phyloP scores from a whole-genome alignment of 2,888 invertebrate genomes.

The Platycheirus albimanus region DNA sequence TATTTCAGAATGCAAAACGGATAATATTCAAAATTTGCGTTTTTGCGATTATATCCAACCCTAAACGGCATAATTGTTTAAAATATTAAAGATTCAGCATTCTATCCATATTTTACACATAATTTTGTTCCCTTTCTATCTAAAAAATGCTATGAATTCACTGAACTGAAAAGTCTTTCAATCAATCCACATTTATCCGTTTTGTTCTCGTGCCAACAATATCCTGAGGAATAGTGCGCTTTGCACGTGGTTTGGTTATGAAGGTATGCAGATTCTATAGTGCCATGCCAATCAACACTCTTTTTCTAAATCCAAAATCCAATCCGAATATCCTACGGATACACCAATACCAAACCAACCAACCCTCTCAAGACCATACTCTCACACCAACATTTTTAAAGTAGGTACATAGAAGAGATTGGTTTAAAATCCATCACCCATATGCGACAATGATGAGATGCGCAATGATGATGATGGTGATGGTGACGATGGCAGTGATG shows the following conservation, averaged over 20 bases:
- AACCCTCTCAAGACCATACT: neutral
- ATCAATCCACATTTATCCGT: neutral
- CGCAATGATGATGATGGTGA: constrained; percentile 1
- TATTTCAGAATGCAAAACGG: too few relatives aligned
- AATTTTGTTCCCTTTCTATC: too few relatives aligned
- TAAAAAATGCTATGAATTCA: constrained; percentile 38
- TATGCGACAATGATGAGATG: constrained; percentile 60
- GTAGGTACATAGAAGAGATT: constrained; percentile 44
- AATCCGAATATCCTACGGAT: too few relatives aligned
- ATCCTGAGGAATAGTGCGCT: constrained; percentile 28
- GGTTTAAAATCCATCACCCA: constrained; percentile 64
- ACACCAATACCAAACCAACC: neutral
- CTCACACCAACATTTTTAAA: constrained; percentile 18
- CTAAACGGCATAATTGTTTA: too few relatives aligned
- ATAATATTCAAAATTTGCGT: too few relatives aligned
- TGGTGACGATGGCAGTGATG: neutral
- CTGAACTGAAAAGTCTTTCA: constrained; percentile 43
- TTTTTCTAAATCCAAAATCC: constrained; percentile 13
- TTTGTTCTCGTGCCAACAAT: constrained; percentile 48
- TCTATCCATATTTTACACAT: too few relatives aligned
- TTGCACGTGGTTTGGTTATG: constrained; percentile 43
- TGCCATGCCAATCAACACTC: constrained; percentile 65
- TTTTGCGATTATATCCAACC: too few relatives aligned
- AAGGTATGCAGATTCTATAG: constrained; percentile 45
- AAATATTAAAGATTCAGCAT: too few relatives aligned